phyloP scores from a whole-genome alignment of 2,888 invertebrate genomes.

The Melolontha melolontha region DNA sequence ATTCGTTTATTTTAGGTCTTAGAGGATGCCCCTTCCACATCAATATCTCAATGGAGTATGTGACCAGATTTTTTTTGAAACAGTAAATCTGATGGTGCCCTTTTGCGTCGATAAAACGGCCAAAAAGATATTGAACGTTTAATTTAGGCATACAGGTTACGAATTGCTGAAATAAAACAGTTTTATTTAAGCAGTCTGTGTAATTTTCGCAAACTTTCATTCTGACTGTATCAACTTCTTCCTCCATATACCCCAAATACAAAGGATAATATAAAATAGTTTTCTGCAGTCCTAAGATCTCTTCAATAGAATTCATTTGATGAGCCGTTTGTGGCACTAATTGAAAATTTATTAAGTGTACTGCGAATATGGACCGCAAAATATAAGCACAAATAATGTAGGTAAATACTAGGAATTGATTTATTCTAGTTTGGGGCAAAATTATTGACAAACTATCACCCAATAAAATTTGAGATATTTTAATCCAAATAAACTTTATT shows the following conservation, averaged over 20 bases:
- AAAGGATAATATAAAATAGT: slow-evolving; percentile 50
- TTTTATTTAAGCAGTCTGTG: slow-evolving; percentile 50
- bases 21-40: slow-evolving; percentile 60
- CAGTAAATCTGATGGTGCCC: slow-evolving; percentile 52
- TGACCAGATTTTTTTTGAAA: slow-evolving; percentile 54
- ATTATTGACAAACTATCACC: slow-evolving; percentile 49
- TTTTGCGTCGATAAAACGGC: slow-evolving; percentile 51
- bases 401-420: slow-evolving; percentile 50
- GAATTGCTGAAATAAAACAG: slow-evolving; percentile 49
- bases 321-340: slow-evolving; percentile 52
- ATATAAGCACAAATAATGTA: slow-evolving; percentile 53
- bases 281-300: slow-evolving; percentile 52
- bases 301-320: slow-evolving; percentile 51
- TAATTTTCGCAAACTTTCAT: slow-evolving; percentile 50
- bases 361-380: slow-evolving; percentile 53
- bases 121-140: slow-evolving; percentile 54
- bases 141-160: slow-evolving; percentile 55
- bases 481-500: neutral
- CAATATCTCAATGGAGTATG: slow-evolving; percentile 58
- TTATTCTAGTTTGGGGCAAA: slow-evolving; percentile 50
- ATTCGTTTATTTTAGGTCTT: slow-evolving; percentile 52
- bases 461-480: slow-evolving; percentile 47
- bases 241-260: slow-evolving; percentile 49
- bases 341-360: slow-evolving; percentile 54
- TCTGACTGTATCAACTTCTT: slow-evolving; percentile 35